Base-by-base conservation (phyloP, 30 jellyfish, hydroid and myxozoan species). In the Cassiopea andromeda region DNA sequence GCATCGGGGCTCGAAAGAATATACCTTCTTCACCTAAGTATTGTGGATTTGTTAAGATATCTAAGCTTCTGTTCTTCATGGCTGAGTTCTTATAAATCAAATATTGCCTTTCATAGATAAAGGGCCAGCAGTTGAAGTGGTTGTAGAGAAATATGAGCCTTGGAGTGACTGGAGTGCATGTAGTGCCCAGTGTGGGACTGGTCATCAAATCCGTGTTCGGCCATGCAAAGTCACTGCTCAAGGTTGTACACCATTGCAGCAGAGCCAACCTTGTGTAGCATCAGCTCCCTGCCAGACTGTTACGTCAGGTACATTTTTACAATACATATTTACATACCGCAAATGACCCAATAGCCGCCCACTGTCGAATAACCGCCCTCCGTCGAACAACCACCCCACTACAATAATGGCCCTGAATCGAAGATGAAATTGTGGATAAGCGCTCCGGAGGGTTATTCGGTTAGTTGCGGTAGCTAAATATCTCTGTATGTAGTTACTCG, bases 121-220 rank as follows among this genome's bases (percentile, higher is more conserved):
- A 2, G 69, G 78, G 80, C 94, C 94, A 1, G 67, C 78, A 1
- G 89, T 78, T 38, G 94, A 87, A 69, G 94, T 87, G 13, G 94
- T 54, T 4, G 88, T 82, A 1, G 94, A 87, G 74, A 87, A 87
- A 44, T 87, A 87, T 75, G 94, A 87, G 89, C 94, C 94, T 2
- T 87, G 94, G 94, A 87, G 94, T 69, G 94, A 87, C 85, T 87
- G 94, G 94, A 87, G 94, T 58, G 74, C 90, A 8, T 87, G 94
- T 69, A 87, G 90, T 69, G 85, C 94, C 71, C 85, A 87, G 50
- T 87, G 94, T 70, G 94, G 94, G 48, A 49, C 94, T 3, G 94
- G 94, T 15, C 90, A 78, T 80, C 94, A 87, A 82, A 87, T 87
- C 27, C 82, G 94, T 48, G 94, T 87, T 14, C 78, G 87, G 44